phyloP scores from a whole-genome alignment of 2,888 invertebrate species.

The Diadegma fenestrale region DNA sequence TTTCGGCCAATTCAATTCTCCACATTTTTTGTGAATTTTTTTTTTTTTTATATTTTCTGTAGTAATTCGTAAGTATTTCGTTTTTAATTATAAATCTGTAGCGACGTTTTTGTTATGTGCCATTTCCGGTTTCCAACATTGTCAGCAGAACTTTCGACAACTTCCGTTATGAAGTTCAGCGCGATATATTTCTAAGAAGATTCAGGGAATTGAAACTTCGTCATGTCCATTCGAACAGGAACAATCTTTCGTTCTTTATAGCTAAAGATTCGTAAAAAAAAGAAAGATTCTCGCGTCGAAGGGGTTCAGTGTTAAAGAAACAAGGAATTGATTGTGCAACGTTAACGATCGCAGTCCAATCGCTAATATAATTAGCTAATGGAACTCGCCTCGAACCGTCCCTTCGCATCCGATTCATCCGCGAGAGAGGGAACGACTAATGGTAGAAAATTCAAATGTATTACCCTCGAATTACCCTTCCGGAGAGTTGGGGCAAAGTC shows the following conservation, averaged over 20 bases:
- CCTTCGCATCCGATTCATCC: slow-evolving; percentile 44
- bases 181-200: not conserved
- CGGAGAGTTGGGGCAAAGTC: slow-evolving; percentile 64
- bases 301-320: slow-evolving; percentile 1
- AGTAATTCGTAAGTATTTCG: not conserved
- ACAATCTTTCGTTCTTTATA: not conserved
- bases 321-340: slow-evolving; percentile 59
- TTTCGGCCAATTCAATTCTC: too few relatives aligned
- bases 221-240: not conserved
- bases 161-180: not conserved
- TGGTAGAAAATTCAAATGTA: slow-evolving; percentile 83
- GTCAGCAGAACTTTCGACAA: not conserved
- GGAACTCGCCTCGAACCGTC: slow-evolving; percentile 77
- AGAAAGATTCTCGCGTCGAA: slow-evolving; percentile 6
- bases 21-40: too few relatives aligned
- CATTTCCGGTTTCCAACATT: not conserved
- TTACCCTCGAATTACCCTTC: slow-evolving; percentile 80
- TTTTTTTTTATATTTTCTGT: too few relatives aligned
- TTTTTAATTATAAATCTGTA: not conserved
- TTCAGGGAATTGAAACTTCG: not conserved
- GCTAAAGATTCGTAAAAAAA: not conserved
- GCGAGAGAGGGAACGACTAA: slow-evolving; percentile 72
- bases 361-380: slow-evolving; percentile 82
- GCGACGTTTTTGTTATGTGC: not conserved
- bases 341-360: slow-evolving; percentile 34